Evolutionary conservation across 2,113 vertebrate species (phyloP), one percentile per base, ranked within the genome.

Genomic region (Corydoras sp.): DNA sequence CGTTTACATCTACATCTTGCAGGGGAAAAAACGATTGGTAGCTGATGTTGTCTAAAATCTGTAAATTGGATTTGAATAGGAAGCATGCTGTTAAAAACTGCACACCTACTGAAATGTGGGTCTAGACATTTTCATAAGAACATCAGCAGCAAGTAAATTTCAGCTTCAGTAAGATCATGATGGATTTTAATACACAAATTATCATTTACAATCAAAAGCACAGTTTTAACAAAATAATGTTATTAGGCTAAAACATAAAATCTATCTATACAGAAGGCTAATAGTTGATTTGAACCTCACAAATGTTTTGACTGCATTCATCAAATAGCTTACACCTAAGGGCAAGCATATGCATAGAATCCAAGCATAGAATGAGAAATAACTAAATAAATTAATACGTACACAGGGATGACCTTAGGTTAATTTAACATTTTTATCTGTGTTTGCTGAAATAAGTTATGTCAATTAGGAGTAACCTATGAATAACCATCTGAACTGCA

Each of bases 241-340:
- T 50, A 50, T 50, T 50, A 50, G 18, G 18, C 18, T 24, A 24
- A 24, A 24, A 24, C 18, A 24, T 24, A 24, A 24, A 24, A 24
- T 24, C 18, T 1, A 24, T 24, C 18, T 24, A 24, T 24, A 24
- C 18, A 24, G 18, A 32, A 72, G 49, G 59, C 66, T 74, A 67
- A 66, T 65, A n/a, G 49, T 65, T 73, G 29, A 56, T 54, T 35
- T 18, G 62, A 63, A 50, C 55, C 54, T 51, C 24, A 18, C 71
- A 60, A 80, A 68, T 74, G 63, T 68, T 74, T 77, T 49, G 14
- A 66, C 66, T 18, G 13, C 56, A 78, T 73, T 78, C 68, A 78
- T 62, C 73, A 78, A 65, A 59, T 66, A 51, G 55, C 63, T 24
- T 14, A 43, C 2, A 60, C 76, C 74, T 51, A 15, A 51, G 61